Base-by-base conservation (phyloP, 2,797 vertebrate species). In the Cirrhinus mrigala region DNA sequence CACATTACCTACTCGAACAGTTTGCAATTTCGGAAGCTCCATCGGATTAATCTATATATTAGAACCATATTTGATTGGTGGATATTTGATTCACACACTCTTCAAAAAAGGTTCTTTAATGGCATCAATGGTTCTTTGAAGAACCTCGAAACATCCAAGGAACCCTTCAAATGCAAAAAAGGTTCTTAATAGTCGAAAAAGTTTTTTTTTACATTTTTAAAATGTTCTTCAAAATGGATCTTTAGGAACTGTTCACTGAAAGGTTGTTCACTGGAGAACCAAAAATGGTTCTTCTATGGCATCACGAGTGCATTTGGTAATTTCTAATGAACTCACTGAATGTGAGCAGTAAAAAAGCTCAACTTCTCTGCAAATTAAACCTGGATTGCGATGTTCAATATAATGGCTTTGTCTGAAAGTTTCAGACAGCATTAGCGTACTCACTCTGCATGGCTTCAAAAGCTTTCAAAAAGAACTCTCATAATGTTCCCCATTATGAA, bases 371-470 rank as follows among this genome's bases (percentile, higher is more conserved):
- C 20, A 24, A 1, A 10, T 79, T 48, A 48, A 64, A 79, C 58
- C 64, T 79, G 40, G 16, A 46, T 48, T 20, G 10, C 46, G 58
- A 79, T 64, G 37, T 29, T 62, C 14, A 62, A 54, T 1, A 22
- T 56, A 22, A 69, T 44, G 46, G 64, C 48, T 80, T 68, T 81
- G 66, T 70, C 79, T 70, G 70, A 81, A 56, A 1, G 48, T 81
- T 56, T 56, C 22, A 56, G 66, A 64, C 56, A 64, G 24, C 58
- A 79, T 64, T 48, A 48, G 58, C 5, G 1, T 8, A 24, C 70
- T 81, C 22, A 70, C 29, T 81, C 48, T 37, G 11, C 10, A 81
- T 18, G 20, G 22, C n/a, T 70, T 81, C 64, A 69, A 52, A 69
- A n/a, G 48, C 46, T 68, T 80, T 79, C 52, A 24, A 44, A 56